Base-by-base conservation (phyloP, 2,888 invertebrate species). In the Mythimna pallens region DNA sequence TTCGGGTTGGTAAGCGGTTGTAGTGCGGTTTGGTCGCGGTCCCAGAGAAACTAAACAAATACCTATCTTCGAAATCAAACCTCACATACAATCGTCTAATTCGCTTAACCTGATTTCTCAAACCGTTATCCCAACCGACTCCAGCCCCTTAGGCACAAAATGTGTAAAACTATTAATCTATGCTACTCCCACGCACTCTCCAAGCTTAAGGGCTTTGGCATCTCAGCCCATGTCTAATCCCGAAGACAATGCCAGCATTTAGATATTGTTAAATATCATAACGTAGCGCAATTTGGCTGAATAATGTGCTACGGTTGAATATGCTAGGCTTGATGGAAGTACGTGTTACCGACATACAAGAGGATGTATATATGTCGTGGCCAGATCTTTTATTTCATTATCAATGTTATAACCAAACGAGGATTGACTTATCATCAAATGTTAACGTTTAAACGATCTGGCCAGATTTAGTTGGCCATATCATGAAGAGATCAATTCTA, bases 241-340 rank as follows among this genome's bases (percentile, higher is more conserved):
- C 83, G 87, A 93, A 94, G 92, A 94, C 94, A 94, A 94, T 94
- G 93, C 92, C 89, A 94, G 93, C 92, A 89, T 92, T 94, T 93
- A 93, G 92, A 92, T 93, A 93, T 94, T 93, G 93, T 94, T 94
- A 94, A 95, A 94, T 95, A 93, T 91, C 91, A 92, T 93, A 94
- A 94, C 93, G 86, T 88, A 81, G 87, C 83, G 92, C 92, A 89
- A 92, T 94, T 92, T 88, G 79, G 89, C 90, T 92, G 91, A 92
- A 92, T 93, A 93, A 93, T 91, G 89, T 88, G 84, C 85, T 78
- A 91, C 88, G 92, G 84, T 91, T 86, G 81, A 84, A 73, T 83
- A 77, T 73, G 83, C 75, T 47, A 1, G 84, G 81, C 36, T 63
- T 71, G 52, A 40, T 70, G 17, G 72, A 81, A 70, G 78, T 71